These are phyloP conservation scores for Cyclargus thomasi DNA, from an alignment of 1,140 invertebrate genomes.

Conservation along the genomic window DNA sequence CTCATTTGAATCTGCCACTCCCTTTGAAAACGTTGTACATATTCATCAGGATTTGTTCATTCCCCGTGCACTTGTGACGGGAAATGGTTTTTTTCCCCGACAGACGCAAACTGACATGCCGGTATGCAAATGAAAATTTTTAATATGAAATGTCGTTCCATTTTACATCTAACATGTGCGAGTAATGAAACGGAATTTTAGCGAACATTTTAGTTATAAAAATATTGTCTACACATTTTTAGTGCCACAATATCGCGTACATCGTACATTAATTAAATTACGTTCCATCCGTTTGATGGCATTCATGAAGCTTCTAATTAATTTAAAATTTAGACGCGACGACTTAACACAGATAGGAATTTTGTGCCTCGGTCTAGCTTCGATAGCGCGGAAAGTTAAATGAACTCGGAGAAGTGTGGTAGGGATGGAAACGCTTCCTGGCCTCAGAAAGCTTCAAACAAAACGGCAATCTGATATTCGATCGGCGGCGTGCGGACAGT, in stretches of 20 bases:
- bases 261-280: background rate
- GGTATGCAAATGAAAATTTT: slow-evolving; percentile 19
- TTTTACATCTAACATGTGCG: background rate
- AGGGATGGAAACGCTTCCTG: background rate
- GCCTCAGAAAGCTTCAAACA: background rate
- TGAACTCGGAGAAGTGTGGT: background rate
- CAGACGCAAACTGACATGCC: slow-evolving; percentile 14
- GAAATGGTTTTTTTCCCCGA: slow-evolving; percentile 16
- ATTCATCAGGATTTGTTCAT: slow-evolving; percentile 22
- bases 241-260: background rate
- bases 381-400: background rate
- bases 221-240: slow-evolving; percentile 7
- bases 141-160: slow-evolving; percentile 15
- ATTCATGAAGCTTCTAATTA: background rate
- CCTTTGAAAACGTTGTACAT: slow-evolving; percentile 20
- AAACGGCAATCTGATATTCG: slow-evolving; percentile 30
- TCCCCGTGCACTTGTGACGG: slow-evolving; percentile 18
- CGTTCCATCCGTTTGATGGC: background rate
- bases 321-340: background rate
- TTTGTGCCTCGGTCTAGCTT: background rate
- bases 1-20: slow-evolving; percentile 17
- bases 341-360: background rate
- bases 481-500: slow-evolving; percentile 32
- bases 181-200: slow-evolving; percentile 13
- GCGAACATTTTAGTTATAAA: slow-evolving; percentile 8